phyloP scores from a whole-genome alignment of 2,113 vertebrate genomes.

The Colaptes auratus region DNA sequence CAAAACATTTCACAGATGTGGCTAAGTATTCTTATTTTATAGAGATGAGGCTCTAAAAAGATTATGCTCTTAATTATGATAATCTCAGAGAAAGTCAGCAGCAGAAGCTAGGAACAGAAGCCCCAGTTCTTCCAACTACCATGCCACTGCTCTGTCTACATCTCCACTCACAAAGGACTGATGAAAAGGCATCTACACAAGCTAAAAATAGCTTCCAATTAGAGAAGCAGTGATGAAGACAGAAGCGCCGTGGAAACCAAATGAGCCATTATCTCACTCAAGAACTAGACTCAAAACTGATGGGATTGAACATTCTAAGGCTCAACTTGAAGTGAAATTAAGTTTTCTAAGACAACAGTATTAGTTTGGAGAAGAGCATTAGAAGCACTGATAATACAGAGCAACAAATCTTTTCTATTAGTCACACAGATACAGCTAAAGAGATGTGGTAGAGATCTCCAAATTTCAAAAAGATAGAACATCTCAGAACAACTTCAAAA shows the following conservation, averaged over 20 bases:
- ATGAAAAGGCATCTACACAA: neutral
- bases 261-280: neutral
- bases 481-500: neutral
- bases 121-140: neutral
- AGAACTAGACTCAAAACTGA: neutral
- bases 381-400: neutral
- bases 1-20: neutral
- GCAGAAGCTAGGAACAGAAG: neutral
- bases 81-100: neutral
- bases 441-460: neutral
- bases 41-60: neutral
- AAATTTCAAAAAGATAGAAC: neutral
- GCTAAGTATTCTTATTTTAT: neutral
- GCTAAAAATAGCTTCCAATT: slow-evolving; percentile 35
- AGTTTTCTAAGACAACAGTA: neutral
- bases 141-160: neutral
- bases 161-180: slow-evolving; percentile 1
- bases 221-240: neutral
- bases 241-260: neutral
- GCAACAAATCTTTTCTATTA: neutral
- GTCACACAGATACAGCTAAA: neutral
- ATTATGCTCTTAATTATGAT: neutral
- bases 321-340: neutral
- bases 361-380: neutral
- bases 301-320: neutral